A percentile compares a stretch with the other conserved stretches of the same genome.
Evolutionary conservation across 2,113 vertebrate species (phyloP).

Genomic region (Lasiurus cinereus): DNA sequence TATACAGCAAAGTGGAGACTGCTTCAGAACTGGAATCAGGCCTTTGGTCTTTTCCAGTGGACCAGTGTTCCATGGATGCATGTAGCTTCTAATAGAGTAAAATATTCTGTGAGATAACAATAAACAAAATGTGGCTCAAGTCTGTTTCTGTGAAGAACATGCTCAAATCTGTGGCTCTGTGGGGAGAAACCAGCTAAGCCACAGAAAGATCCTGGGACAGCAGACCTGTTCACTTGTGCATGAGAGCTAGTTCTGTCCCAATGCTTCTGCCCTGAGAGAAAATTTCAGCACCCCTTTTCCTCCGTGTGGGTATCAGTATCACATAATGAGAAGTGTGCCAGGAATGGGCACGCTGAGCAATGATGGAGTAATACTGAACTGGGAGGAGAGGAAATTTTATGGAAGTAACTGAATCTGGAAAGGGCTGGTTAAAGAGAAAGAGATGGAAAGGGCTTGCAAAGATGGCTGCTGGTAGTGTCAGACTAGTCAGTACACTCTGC

Average conservation of each 20-base stretch:
- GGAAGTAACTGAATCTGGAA: background rate
- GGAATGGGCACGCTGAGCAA: rapidly evolving
- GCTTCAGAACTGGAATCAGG: background rate
- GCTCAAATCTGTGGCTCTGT: background rate
- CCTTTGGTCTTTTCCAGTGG: background rate
- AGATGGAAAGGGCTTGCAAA: background rate
- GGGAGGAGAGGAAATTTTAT: rapidly evolving
- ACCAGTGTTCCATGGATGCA: background rate
- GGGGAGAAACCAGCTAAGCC: background rate
- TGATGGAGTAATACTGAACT: background rate
- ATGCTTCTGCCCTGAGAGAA: rapidly evolving
- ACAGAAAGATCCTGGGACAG: background rate
- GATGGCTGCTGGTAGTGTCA: too few relatives aligned
- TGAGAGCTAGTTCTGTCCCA: rapidly evolving
- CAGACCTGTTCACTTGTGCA: rapidly evolving
- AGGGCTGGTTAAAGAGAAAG: background rate
- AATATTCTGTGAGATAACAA: background rate
- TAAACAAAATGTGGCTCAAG: rapidly evolving
- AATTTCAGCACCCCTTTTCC: background rate
- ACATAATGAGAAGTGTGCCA: background rate
- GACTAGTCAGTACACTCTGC: rapidly evolving
- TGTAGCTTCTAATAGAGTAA: background rate
- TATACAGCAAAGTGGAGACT: background rate
- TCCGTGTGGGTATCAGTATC: background rate
- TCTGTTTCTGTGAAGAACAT: background rate